Percentiles rank a stretch among this genome's conserved stretches.
Conservation (phyloP, 2,888 invertebrate species). For the Trissolcus brochymenae region DNA sequence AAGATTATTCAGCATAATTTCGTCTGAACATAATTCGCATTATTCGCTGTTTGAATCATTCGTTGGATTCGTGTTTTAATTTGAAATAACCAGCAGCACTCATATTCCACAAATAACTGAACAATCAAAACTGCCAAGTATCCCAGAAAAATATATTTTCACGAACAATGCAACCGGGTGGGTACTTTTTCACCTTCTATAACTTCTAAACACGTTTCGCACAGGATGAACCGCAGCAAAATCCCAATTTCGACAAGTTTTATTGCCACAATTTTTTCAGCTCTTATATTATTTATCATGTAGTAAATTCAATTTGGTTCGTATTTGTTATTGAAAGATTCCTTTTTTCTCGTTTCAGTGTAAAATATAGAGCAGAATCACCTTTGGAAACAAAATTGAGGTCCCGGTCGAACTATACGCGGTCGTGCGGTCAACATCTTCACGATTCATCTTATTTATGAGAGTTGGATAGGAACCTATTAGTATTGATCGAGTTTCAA, state of each 20-base stretch:
- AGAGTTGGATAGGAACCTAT: constrained; percentile 23
- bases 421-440: constrained; percentile 15
- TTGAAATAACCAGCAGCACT: neutral
- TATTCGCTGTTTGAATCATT: neutral
- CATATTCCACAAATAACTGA: constrained; percentile 8
- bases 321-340: constrained; percentile 5
- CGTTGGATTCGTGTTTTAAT: neutral
- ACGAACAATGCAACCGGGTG: constrained; percentile 27
- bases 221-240: constrained; percentile 8
- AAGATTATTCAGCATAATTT: no score
- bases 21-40: no score
- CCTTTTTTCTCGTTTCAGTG: neutral
- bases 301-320: constrained; percentile 13
- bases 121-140: constrained; percentile 26
- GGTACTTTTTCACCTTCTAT: neutral
- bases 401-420: constrained; percentile 6
- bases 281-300: constrained; percentile 24
- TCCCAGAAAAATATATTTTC: constrained; percentile 21
- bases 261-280: constrained; percentile 7
- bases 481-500: constrained; percentile 31
- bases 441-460: constrained; percentile 34
- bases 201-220: constrained; percentile 27
- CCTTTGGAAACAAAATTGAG: constrained; percentile 12
- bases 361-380: constrained; percentile 1
- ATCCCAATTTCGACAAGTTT: constrained; percentile 19